These are phyloP conservation scores for Bradypodion ventrale DNA, from an alignment of 2,797 vertebrate genomes.

Conservation along the genomic window DNA sequence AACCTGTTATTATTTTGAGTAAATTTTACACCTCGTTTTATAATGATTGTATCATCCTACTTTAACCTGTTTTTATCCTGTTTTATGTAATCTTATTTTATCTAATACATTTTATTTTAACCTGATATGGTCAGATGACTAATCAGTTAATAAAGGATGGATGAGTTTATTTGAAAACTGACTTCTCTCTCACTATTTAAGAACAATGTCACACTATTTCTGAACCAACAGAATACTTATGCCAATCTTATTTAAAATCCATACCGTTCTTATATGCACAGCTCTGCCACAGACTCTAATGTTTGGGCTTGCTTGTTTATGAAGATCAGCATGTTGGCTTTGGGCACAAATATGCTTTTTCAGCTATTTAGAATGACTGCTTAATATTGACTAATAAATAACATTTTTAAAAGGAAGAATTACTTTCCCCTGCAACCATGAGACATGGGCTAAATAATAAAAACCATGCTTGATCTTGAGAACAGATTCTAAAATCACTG, in stretches of 20 bases:
- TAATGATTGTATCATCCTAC: too few species aligned
- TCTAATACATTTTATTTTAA: too few species aligned
- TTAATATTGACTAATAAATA: neutral
- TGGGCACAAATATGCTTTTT: neutral
- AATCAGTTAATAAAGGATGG: too few species aligned
- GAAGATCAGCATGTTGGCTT: neutral
- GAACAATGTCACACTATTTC: neutral
- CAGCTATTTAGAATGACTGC: neutral
- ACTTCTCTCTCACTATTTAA: constrained; percentile 7
- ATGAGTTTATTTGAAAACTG: too few species aligned
- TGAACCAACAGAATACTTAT: neutral
- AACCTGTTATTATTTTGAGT: too few species aligned
- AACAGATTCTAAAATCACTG: neutral
- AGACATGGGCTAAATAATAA: neutral
- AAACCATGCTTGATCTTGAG: neutral
- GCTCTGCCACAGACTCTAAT: neutral
- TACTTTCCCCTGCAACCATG: neutral
- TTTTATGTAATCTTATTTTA: too few species aligned
- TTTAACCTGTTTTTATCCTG: too few species aligned
- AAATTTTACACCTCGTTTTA: too few species aligned
- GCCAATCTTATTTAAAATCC: neutral
- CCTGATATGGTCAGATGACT: too few species aligned
- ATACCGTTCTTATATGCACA: neutral
- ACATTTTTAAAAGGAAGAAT: neutral
- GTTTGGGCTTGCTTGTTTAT: neutral